phyloP scores from a whole-genome alignment of 2,888 invertebrate genomes.

The Synergus itoensis region DNA sequence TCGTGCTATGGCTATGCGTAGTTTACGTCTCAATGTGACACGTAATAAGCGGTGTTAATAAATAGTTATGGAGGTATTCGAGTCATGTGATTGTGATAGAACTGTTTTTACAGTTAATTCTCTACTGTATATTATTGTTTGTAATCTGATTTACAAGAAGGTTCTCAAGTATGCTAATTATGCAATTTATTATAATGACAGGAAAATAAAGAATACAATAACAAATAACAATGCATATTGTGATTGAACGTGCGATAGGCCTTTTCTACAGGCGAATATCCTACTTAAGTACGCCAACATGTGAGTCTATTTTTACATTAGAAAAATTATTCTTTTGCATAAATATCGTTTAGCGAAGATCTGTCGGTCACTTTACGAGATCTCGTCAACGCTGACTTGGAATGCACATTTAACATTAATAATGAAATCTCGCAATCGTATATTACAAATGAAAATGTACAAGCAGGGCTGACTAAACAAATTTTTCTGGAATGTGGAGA shows the following conservation, averaged over 20 bases:
- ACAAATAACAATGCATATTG: constrained; percentile 12
- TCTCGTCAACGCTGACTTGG: neutral
- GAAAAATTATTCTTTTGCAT: neutral
- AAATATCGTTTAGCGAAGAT: neutral
- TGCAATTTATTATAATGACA: constrained; percentile 47
- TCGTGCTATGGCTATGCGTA: constrained; percentile 93
- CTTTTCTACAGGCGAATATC: neutral
- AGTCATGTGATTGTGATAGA: constrained; percentile 57
- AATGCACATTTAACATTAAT: neutral
- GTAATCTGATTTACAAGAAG: constrained; percentile 65
- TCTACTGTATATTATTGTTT: constrained; percentile 67
- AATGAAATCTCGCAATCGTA: neutral
- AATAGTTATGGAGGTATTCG: constrained; percentile 57
- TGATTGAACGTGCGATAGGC: neutral
- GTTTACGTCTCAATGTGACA: constrained; percentile 80
- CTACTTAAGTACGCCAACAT: neutral
- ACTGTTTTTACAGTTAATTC: constrained; percentile 54
- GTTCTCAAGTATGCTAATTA: constrained; percentile 58
- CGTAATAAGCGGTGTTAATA: constrained; percentile 76
- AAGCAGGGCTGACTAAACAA: neutral
- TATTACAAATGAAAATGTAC: neutral
- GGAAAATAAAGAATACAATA: neutral
- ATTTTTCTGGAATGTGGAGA: neutral
- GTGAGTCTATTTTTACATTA: neutral
- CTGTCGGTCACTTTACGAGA: neutral